These are phyloP conservation scores for Chrysomela aeneicollis DNA, from an alignment of 2,888 invertebrate genomes.

Conservation along the genomic window DNA sequence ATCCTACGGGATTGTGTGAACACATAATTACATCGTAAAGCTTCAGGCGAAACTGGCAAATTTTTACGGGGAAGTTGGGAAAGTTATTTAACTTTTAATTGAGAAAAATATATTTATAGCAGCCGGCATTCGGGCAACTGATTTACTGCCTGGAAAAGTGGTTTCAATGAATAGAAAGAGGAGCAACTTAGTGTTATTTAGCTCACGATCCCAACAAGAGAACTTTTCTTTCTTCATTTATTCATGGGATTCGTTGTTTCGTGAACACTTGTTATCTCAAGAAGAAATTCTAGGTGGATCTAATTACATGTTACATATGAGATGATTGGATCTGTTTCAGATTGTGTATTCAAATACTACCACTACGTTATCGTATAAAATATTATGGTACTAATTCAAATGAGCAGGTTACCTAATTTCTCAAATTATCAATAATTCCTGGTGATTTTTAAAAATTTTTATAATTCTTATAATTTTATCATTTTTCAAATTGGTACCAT, in stretches of 20 bases:
- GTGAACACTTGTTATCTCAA: no score
- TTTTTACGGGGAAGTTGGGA: slow-evolving; percentile 22
- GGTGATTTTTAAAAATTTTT: no score
- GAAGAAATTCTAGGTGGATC: no score
- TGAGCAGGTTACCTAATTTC: no score
- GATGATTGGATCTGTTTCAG: no score
- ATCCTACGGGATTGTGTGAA: background rate
- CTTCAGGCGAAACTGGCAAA: slow-evolving; percentile 11
- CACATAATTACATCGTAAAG: slow-evolving; percentile 2
- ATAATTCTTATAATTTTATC: no score
- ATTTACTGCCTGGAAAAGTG: background rate
- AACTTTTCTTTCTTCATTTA: background rate
- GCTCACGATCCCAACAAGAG: background rate
- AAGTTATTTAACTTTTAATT: slow-evolving; percentile 38
- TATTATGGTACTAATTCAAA: no score
- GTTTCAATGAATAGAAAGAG: slow-evolving; percentile 7
- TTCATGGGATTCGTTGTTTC: background rate
- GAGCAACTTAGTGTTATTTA: background rate
- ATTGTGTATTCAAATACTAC: no score
- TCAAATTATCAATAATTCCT: no score
- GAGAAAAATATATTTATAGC: slow-evolving; percentile 30
- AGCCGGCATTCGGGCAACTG: slow-evolving; percentile 1
- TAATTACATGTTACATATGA: no score
- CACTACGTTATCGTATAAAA: no score
- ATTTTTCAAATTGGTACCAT: no score